These are phyloP conservation scores for Parauchenoglanis ngamensis DNA, from an alignment of 2,797 vertebrate species.

Conservation along the genomic window DNA sequence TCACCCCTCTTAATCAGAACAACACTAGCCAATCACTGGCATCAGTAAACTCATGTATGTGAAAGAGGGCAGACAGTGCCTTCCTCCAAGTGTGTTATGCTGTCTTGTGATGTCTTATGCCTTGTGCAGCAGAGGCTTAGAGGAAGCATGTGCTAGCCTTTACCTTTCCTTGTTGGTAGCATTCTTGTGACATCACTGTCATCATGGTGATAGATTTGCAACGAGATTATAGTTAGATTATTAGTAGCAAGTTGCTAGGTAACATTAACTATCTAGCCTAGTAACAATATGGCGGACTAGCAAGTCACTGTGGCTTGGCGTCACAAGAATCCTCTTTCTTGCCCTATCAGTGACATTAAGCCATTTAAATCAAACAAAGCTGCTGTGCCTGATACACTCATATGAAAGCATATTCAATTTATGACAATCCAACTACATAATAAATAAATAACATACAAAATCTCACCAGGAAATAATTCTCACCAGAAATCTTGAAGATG, in stretches of 20 bases:
- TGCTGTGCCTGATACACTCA: not conserved
- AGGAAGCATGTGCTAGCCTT: not conserved
- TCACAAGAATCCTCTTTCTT: not conserved
- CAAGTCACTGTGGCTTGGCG: not conserved
- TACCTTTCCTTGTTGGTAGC: not conserved
- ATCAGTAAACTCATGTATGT: not conserved
- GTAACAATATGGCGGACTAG: not conserved
- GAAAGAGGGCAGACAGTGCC: not conserved
- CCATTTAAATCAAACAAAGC: not conserved
- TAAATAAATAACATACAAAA: not conserved
- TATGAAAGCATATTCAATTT: not conserved
- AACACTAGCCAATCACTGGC: not conserved
- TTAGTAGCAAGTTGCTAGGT: not conserved
- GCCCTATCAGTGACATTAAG: not conserved
- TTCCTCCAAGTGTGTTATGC: not conserved
- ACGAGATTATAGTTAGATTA: not conserved
- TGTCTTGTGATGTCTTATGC: not conserved
- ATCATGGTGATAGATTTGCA: not conserved
- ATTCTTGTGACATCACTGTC: not conserved
- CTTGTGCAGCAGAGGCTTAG: not conserved
- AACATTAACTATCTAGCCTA: not conserved
- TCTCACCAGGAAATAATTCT: not conserved
- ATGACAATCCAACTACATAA: too few relatives aligned
- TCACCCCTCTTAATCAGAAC: not conserved
- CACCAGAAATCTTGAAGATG: conserved; percentile 5